Evolutionary conservation across 2,888 invertebrate genomes (phyloP).

Genomic region (Hydrotaea cyrtoneurina): DNA sequence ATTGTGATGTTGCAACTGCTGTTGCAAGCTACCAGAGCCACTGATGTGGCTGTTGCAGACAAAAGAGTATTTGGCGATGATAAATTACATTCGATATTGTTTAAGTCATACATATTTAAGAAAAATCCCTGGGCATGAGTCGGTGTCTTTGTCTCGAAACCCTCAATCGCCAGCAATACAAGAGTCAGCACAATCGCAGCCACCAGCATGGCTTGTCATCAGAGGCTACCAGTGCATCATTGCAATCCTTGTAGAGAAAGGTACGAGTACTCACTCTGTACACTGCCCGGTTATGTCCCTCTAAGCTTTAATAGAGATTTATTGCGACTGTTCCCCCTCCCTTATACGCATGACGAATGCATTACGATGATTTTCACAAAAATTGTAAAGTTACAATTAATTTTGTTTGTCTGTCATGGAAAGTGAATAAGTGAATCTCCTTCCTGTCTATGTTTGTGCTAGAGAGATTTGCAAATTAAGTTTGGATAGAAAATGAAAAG

Average conservation of each 20-base stretch:
- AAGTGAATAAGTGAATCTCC: slow-evolving; percentile 19
- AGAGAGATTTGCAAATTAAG: not conserved
- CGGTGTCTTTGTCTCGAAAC: not conserved
- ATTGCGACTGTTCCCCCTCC: slow-evolving; percentile 5
- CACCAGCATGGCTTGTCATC: not conserved
- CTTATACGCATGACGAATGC: not conserved
- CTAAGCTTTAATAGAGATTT: slow-evolving; percentile 48
- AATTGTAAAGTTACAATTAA: slow-evolving; percentile 29
- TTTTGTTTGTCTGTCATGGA: slow-evolving; percentile 13
- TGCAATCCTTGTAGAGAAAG: no score
- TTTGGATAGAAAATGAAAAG: not conserved
- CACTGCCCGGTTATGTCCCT: not conserved
- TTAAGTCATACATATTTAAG: slow-evolving; percentile 45
- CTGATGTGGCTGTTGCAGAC: slow-evolving; percentile 21
- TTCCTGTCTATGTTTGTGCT: slow-evolving; percentile 13
- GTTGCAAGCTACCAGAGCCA: slow-evolving; percentile 4
- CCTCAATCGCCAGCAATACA: not conserved
- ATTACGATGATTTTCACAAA: slow-evolving; percentile 34
- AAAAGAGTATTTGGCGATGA: slow-evolving; percentile 50
- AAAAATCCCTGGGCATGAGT: not conserved
- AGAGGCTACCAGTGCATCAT: no score
- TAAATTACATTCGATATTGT: slow-evolving; percentile 61
- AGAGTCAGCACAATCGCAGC: not conserved
- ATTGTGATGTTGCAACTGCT: slow-evolving; percentile 19
- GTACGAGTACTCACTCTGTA: not conserved